phyloP scores from a whole-genome alignment of 1,140 invertebrate species.

The Bursaphelenchus mucronatus region DNA sequence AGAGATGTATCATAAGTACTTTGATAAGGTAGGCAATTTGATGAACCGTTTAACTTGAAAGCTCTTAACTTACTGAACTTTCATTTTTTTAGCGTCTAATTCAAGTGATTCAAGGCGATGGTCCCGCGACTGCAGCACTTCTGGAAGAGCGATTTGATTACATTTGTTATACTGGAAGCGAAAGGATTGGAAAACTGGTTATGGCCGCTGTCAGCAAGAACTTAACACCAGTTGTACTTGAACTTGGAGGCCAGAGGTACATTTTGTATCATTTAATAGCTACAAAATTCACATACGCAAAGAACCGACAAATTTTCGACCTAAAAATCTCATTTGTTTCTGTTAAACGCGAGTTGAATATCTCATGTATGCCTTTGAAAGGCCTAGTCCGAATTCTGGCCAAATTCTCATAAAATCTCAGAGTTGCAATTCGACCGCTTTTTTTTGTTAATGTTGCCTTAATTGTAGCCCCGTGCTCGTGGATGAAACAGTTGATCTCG shows the following conservation, averaged over 20 bases:
- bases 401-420: too few relatives aligned
- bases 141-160: slow-evolving; percentile 86
- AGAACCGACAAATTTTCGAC: not conserved
- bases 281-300: not conserved
- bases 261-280: slow-evolving; percentile 8
- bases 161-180: slow-evolving; percentile 92
- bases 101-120: slow-evolving; percentile 70
- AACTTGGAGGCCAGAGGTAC: slow-evolving; percentile 80
- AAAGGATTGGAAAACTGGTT: slow-evolving; percentile 77
- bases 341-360: not conserved
- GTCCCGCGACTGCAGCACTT: slow-evolving; percentile 76
- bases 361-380: not conserved
- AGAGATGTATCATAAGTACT: slow-evolving; percentile 78
- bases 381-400: too few relatives aligned
- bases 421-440: not conserved
- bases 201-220: slow-evolving; percentile 80
- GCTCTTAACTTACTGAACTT: slow-evolving; percentile 57
- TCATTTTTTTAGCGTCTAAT: slow-evolving; percentile 76
- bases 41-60: too few relatives aligned
- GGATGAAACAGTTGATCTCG: slow-evolving; percentile 48
- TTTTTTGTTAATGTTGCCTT: not conserved
- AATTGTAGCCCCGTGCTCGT: slow-evolving; percentile 46
- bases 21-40: slow-evolving; percentile 68
- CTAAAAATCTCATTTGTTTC: too few relatives aligned
- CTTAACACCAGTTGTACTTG: slow-evolving; percentile 85